Evolutionary conservation across 35 echinoderm and acorn worm genomes (phyloP), one percentile per base, ranked within the genome.

Genomic region (Acanthaster planci): DNA sequence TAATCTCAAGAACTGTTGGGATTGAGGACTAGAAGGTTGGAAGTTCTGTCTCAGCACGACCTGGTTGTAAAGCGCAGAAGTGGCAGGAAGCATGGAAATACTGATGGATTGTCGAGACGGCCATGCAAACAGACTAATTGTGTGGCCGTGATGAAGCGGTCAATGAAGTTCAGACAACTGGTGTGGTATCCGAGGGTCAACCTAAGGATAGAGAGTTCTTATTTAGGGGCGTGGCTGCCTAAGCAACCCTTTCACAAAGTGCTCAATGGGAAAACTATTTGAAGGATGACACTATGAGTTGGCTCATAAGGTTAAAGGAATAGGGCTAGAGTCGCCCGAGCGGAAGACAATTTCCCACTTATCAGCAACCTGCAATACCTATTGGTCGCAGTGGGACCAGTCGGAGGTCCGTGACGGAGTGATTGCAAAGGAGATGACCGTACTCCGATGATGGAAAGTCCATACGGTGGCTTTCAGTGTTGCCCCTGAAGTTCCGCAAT

Each of bases 31-130:
- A 84, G 91, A 50, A 89, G 91, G 91, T 8, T 88, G 7, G 68
- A 88, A 47, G 56, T 80, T 0, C 37, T 94, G 0, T 27, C 77
- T 0, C 36, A 78, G 39, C 83, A 86, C 54, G 54, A 94, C 39
- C 81, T 90, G 76, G 50, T 36, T 17, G 80, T 90, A 0, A 40
- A 90, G 37, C 88, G 86, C 60, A 54, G 87, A 18, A 22, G 82
- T 1, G 92, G 92, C 0, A 78, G 19, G 29, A 94, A 78, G 31
- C 92, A 94, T 78, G 30, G 37, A 15, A 94, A 89, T 67, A 87
- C 87, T 29, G 92, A 86, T 39, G 58, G 68, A 1, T 51, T 90
- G 18, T 90, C 83, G 6, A 29, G 87, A 12, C 76, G 50, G 14
- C 87, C 50, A 38, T 87, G 85, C 75, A 51, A 76, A 40, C 84